phyloP scores from a whole-genome alignment of 2,888 invertebrate genomes.

The Perizoma flavofasciatum region DNA sequence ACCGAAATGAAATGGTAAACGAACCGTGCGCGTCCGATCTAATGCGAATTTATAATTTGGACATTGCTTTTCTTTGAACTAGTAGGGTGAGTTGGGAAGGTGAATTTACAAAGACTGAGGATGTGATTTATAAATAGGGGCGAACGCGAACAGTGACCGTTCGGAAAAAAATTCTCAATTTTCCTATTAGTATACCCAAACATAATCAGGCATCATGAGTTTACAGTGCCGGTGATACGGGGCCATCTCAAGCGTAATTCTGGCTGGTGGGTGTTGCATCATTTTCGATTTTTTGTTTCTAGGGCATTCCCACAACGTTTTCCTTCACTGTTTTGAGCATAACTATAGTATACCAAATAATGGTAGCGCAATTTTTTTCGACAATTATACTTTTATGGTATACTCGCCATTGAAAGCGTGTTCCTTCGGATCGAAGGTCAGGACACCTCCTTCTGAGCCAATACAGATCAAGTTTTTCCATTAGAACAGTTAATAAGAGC shows the following conservation, averaged over 20 bases:
- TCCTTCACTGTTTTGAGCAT: too few relatives aligned
- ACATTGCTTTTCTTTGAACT: slow-evolving; percentile 83
- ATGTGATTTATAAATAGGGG: slow-evolving; percentile 78
- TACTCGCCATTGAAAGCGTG: too few relatives aligned
- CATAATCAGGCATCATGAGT: background rate
- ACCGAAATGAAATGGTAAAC: slow-evolving; percentile 84
- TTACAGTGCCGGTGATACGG: background rate
- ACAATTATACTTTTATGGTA: too few relatives aligned
- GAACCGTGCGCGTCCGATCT: slow-evolving; percentile 84
- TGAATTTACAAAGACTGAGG: slow-evolving; percentile 77
- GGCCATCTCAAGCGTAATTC: background rate
- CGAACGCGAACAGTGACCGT: slow-evolving; percentile 55
- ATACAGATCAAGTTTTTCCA: slow-evolving; percentile 11
- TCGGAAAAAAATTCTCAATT: slow-evolving; percentile 55
- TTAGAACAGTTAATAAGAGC: slow-evolving; percentile 59
- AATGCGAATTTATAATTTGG: slow-evolving; percentile 85
- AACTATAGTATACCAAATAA: too few relatives aligned
- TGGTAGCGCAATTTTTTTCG: too few relatives aligned
- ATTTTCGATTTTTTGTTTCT: too few relatives aligned
- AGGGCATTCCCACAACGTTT: too few relatives aligned
- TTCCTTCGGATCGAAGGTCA: too few relatives aligned
- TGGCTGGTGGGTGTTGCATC: too few relatives aligned
- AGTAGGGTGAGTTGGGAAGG: slow-evolving; percentile 66
- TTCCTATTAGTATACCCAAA: slow-evolving; percentile 32
- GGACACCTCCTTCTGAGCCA: too few relatives aligned